These are phyloP conservation scores for Stictonetta naevosa DNA, from an alignment of 2,113 vertebrate genomes.

Conservation along the genomic window DNA sequence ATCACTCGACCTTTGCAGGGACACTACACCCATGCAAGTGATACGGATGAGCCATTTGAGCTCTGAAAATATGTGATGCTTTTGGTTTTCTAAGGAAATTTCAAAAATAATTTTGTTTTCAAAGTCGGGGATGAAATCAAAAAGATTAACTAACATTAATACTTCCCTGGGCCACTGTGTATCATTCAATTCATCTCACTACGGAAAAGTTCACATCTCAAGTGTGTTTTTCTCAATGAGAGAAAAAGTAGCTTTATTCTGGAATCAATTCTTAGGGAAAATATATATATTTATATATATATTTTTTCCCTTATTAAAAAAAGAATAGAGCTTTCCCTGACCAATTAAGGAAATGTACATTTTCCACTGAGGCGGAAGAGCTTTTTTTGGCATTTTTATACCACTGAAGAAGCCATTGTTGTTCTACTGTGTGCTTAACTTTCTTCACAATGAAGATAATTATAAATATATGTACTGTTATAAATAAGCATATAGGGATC, in stretches of 20 bases:
- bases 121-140: rapidly evolving
- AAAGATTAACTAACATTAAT: not conserved
- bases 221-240: not conserved
- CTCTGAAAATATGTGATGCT: not conserved
- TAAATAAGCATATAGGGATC: not conserved
- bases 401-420: not conserved
- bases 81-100: not conserved
- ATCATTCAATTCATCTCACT: not conserved
- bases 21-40: not conserved
- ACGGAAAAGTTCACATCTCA: not conserved
- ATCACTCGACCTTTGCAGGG: not conserved
- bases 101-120: not conserved
- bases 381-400: not conserved
- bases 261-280: not conserved
- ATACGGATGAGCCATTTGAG: not conserved
- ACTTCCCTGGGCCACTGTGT: not conserved
- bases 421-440: not conserved
- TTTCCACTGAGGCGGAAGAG: not conserved
- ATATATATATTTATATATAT: no score
- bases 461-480: conserved; percentile 22
- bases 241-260: not conserved
- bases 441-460: conserved; percentile 11
- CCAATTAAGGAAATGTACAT: not conserved
- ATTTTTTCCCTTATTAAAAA: not conserved
- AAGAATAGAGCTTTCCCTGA: not conserved